Conservation (phyloP, 2,113 vertebrate species). For the Seriola quinqueradiata region DNA sequence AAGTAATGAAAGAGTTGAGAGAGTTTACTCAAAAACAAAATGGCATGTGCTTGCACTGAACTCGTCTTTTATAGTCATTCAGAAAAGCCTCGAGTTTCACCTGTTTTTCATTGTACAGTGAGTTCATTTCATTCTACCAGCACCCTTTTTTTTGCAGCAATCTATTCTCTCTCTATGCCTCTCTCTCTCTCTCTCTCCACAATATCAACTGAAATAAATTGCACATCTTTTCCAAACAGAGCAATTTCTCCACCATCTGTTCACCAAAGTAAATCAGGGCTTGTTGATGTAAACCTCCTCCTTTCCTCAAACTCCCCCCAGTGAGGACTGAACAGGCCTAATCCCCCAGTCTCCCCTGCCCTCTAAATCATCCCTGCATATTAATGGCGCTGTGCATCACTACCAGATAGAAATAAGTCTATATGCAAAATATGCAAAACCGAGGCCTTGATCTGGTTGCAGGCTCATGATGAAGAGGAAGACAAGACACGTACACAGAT, state of each 20-base stretch:
- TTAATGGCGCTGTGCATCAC: conserved; percentile 67
- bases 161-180: conserved; percentile 18
- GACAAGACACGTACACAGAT: neutral
- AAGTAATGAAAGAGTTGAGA: neutral
- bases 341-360: conserved; percentile 56
- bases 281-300: conserved; percentile 77
- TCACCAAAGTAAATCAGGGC: conserved; percentile 76
- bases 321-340: conserved; percentile 56
- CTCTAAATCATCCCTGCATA: conserved; percentile 75
- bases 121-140: conserved; percentile 1
- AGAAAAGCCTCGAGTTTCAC: neutral
- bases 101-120: conserved; percentile 1
- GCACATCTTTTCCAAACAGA: conserved; percentile 81
- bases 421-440: conserved; percentile 66
- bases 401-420: conserved; percentile 35
- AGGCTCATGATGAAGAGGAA: conserved; percentile 7
- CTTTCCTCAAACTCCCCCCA: conserved; percentile 66
- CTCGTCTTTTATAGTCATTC: neutral
- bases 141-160: neutral
- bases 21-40: neutral
- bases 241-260: conserved; percentile 82
- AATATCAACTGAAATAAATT: conserved; percentile 74
- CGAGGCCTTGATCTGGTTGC: conserved; percentile 1
- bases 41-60: neutral
- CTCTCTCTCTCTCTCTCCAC: conserved; percentile 13